phyloP scores from a whole-genome alignment of 2,113 vertebrate species.

The Mustela nigripes region DNA sequence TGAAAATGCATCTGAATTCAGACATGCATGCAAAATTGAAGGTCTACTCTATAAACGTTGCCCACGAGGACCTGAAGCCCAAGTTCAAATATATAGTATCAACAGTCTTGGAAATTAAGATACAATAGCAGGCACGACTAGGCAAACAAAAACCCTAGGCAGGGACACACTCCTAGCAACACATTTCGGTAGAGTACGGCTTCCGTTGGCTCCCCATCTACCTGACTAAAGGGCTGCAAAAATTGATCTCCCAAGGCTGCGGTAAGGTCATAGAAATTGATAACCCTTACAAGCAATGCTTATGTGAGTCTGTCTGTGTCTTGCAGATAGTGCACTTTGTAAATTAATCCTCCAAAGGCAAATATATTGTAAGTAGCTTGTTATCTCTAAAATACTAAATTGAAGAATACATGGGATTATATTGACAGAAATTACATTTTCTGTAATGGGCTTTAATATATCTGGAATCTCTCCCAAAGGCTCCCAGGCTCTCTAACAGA shows the following conservation, averaged over 20 bases:
- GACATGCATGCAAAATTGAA: not conserved
- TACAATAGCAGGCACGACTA: not conserved
- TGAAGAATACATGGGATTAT: slow-evolving; percentile 96
- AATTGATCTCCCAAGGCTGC: slow-evolving; percentile 93
- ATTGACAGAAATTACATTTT: slow-evolving; percentile 97
- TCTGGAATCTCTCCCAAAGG: slow-evolving; percentile 91
- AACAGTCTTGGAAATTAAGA: slow-evolving; percentile 45
- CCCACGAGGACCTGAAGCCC: slow-evolving; percentile 10
- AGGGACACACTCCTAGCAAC: not conserved
- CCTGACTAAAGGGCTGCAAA: slow-evolving; percentile 87
- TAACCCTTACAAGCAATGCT: slow-evolving; percentile 94
- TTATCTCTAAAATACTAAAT: slow-evolving; percentile 95
- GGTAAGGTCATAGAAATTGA: slow-evolving; percentile 94
- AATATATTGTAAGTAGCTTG: slow-evolving; percentile 94
- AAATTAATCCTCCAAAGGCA: slow-evolving; percentile 97
- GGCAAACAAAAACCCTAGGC: not conserved
- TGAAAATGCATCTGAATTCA: not conserved
- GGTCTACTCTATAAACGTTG: not conserved
- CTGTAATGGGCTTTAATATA: slow-evolving; percentile 96
- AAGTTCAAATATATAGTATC: not conserved
- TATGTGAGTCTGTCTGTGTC: slow-evolving; percentile 90
- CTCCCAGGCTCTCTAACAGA: slow-evolving; percentile 84
- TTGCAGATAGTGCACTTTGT: slow-evolving; percentile 91
- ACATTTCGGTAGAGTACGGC: slow-evolving; percentile 37
- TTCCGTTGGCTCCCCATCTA: slow-evolving; percentile 80